Conservation (phyloP, 1,140 invertebrate genomes). For the Hylyphantes graminicola region DNA sequence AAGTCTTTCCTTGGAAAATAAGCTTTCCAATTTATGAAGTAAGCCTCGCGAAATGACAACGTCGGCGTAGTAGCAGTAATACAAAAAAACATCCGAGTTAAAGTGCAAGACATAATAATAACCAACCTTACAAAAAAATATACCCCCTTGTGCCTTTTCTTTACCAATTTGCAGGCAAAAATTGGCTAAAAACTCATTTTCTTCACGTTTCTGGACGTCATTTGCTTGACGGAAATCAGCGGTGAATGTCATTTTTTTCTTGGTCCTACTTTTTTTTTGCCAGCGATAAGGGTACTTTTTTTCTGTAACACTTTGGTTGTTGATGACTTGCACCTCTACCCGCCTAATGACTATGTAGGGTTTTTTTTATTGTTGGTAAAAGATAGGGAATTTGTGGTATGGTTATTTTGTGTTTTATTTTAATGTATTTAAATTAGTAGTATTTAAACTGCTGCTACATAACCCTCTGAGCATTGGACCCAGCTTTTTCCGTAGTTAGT, state of each 20-base stretch:
- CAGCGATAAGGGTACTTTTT: slow-evolving; percentile 33
- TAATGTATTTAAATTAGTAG: too few relatives aligned
- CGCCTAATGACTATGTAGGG: slow-evolving; percentile 22
- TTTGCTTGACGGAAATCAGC: slow-evolving; percentile 55
- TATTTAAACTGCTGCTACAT: too few relatives aligned
- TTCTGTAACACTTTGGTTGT: slow-evolving; percentile 17
- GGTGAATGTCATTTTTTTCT: slow-evolving; percentile 45
- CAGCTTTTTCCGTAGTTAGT: too few relatives aligned
- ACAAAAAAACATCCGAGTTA: neutral
- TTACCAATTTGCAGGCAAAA: slow-evolving; percentile 39
- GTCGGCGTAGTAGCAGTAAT: neutral
- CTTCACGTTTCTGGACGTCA: slow-evolving; percentile 37
- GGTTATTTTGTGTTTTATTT: too few relatives aligned
- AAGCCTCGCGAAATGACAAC: slow-evolving; percentile 37
- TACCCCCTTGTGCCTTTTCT: neutral
- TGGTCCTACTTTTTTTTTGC: neutral
- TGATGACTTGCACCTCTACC: slow-evolving; percentile 39
- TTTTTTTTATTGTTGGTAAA: slow-evolving; percentile 7
- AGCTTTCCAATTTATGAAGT: slow-evolving; percentile 51
- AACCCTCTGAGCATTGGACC: too few relatives aligned
- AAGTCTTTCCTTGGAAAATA: slow-evolving; percentile 8
- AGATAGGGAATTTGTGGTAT: too few relatives aligned
- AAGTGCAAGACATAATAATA: neutral
- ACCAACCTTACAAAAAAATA: too few relatives aligned
- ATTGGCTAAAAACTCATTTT: slow-evolving; percentile 55